These are phyloP conservation scores for Hemiprocne comata DNA, from an alignment of 2,113 vertebrate genomes.

Conservation along the genomic window DNA sequence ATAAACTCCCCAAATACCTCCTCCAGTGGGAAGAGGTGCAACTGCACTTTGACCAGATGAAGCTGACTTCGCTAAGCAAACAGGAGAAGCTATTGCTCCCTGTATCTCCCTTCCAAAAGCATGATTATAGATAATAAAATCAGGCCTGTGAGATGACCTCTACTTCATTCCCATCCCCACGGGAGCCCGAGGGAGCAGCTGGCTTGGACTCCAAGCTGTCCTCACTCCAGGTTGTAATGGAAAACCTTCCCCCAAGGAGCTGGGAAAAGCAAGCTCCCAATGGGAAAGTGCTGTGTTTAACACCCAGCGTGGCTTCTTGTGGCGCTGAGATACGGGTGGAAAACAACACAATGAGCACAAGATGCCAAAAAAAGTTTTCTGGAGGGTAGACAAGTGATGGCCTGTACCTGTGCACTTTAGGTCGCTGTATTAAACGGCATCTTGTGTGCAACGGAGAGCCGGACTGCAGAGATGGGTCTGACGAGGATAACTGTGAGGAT, in stretches of 20 bases:
- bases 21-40: not conserved
- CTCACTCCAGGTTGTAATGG: not conserved
- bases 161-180: not conserved
- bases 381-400: not conserved
- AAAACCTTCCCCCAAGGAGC: not conserved
- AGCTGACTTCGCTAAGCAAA: not conserved
- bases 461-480: slow-evolving; percentile 85
- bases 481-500: slow-evolving; percentile 82
- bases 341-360: not conserved
- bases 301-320: not conserved
- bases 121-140: not conserved
- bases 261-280: not conserved
- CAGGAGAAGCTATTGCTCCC: not conserved
- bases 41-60: not conserved
- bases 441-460: slow-evolving; percentile 87
- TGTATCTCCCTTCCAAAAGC: not conserved
- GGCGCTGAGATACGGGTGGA: not conserved
- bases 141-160: not conserved
- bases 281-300: fast-evolving
- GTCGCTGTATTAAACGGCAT: slow-evolving; percentile 85
- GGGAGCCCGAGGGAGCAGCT: not conserved
- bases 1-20: not conserved
- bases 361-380: not conserved
- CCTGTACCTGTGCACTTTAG: slow-evolving; percentile 63
- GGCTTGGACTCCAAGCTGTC: not conserved